phyloP scores from a whole-genome alignment of 2,113 vertebrate species.

The Anseranas semipalmata region DNA sequence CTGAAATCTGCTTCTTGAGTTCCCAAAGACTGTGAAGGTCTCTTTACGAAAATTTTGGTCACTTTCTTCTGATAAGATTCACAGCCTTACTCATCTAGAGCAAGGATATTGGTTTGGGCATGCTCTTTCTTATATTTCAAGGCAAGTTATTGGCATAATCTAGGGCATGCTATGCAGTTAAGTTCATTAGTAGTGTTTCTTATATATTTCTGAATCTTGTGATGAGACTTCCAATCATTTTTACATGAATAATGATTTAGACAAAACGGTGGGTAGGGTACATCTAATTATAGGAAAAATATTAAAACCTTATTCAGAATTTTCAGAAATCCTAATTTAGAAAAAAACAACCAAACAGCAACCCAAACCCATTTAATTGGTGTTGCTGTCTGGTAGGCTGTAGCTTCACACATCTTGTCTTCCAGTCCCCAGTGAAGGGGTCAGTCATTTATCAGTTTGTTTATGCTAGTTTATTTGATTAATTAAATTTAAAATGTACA shows the following conservation, averaged over 20 bases:
- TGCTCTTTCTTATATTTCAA: neutral
- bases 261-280: neutral
- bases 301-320: neutral
- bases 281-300: neutral
- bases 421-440: neutral
- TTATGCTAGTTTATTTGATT: neutral
- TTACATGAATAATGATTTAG: neutral
- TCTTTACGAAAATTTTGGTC: neutral
- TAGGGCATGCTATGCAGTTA: neutral
- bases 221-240: neutral
- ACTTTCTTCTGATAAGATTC: neutral
- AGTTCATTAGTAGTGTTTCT: neutral
- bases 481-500: neutral
- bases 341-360: neutral
- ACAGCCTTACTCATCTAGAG: neutral
- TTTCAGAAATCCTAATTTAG: neutral
- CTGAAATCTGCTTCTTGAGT: neutral
- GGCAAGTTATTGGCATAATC: neutral
- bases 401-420: neutral
- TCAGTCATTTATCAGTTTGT: neutral
- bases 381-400: neutral
- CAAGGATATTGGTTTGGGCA: neutral
- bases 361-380: rapidly evolving
- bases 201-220: neutral
- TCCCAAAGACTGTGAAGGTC: neutral